Evolutionary conservation across 2,113 vertebrate species (phyloP).

Genomic region (Mormoops blainvillei): DNA sequence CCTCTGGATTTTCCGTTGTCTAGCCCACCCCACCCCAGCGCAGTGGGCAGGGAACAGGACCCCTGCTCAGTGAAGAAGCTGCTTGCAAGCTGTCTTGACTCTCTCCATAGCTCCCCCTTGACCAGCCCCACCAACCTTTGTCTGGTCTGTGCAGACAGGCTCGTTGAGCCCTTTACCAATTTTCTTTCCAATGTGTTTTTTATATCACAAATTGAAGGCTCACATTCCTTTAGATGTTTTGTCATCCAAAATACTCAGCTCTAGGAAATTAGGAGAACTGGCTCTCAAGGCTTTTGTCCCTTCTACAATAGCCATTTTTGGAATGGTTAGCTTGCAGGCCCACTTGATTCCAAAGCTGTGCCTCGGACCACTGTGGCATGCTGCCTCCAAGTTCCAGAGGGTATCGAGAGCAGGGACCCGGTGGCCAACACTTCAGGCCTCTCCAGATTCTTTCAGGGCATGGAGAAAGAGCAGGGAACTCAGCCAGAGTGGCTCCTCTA

Average conservation of each 20-base stretch:
- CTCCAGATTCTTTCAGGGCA: not conserved
- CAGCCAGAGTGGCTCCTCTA: not conserved
- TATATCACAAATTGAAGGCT: not conserved
- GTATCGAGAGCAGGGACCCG: not conserved
- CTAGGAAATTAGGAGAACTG: not conserved
- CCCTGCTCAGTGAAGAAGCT: not conserved
- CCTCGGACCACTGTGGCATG: accelerated
- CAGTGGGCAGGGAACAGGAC: not conserved
- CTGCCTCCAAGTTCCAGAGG: not conserved
- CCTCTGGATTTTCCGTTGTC: not conserved
- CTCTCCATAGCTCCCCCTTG: not conserved
- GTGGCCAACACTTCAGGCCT: not conserved
- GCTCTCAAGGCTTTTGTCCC: not conserved
- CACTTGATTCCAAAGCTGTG: not conserved
- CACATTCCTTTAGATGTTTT: not conserved
- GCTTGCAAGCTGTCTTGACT: not conserved
- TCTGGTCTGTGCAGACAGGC: not conserved
- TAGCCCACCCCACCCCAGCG: no score
- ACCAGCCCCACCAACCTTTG: not conserved
- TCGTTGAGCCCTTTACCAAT: not conserved
- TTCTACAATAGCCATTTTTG: not conserved
- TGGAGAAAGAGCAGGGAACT: not conserved
- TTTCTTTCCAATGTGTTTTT: not conserved
- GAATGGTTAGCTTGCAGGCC: not conserved
- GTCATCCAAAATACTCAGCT: not conserved